Evolutionary conservation across 1,140 invertebrate species (phyloP), one percentile per base, ranked within the genome.

Genomic region (Drosophila biarmipes): DNA sequence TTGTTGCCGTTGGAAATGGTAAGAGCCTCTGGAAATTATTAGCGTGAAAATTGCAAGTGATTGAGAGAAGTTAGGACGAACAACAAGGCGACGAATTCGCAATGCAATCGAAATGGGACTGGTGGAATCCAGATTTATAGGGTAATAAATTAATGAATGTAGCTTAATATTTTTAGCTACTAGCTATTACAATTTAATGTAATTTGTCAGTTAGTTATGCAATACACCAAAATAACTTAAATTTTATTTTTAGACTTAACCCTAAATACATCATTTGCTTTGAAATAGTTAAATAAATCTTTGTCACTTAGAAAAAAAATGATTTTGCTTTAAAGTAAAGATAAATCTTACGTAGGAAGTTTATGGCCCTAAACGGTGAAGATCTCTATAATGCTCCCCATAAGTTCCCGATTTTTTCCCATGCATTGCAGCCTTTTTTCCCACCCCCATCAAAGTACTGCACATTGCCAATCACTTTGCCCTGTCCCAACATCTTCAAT

Each of bases 1-100:
- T 51, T 51, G 51, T 52, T 46, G 45, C 27, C 15, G 69, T 59
- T 68, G 64, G 19, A 85, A 80, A 77, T 85, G 73, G 61, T 85
- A 73, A 80, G 56, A 56, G 68, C 49, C 61, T 54, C 57, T 74
- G 64, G 53, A 77, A 85, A 80, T 77, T 85, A 85, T 85, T 76
- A 77, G 80, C 72, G 76, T 81, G 79, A 78, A 82, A 82, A 82
- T 74, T 64, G 68, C 79, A 29, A 63, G 55, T 48, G 56, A 72
- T 76, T 76, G 53, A 43, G 61, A 64, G 59, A 57, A 35, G 51
- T 48, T 54, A 48, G 34, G 40, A 31, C 29, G 40, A 43, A 56
- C 43, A 56, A 52, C 42, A 10, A 59, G 55, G 48, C 31, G 15
- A 15, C 17, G 51, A 73, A 73, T 73, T 68, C 8, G 37, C 21